phyloP scores from a whole-genome alignment of 30 jellyfish, hydroid and myxozoan genomes.

The Hydractinia echinata region DNA sequence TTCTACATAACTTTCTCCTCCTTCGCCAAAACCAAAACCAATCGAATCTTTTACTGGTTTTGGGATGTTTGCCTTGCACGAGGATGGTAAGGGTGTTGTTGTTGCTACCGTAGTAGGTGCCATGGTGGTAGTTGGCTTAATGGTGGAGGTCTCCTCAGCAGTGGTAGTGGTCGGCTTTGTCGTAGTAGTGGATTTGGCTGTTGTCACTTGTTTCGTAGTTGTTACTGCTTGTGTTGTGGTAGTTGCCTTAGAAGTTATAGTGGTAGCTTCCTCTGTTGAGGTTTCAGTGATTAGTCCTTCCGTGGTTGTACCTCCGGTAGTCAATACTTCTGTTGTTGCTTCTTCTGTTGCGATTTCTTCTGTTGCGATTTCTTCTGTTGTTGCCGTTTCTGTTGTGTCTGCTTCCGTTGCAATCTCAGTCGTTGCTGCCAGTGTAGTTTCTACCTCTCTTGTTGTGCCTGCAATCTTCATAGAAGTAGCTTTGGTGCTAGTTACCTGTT shows the following conservation, averaged over 20 bases:
- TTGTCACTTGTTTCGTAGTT: slow-evolving; percentile 34
- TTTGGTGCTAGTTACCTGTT: neutral
- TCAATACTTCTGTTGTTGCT: slow-evolving; percentile 1
- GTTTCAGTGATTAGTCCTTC: slow-evolving; percentile 31
- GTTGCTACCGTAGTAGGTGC: slow-evolving; percentile 37
- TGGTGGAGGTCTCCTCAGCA: slow-evolving; percentile 41
- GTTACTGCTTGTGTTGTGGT: slow-evolving; percentile 38
- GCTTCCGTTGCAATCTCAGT: slow-evolving; percentile 39
- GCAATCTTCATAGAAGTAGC: neutral
- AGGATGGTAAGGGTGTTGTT: slow-evolving; percentile 38
- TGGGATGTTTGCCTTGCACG: slow-evolving; percentile 34
- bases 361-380: slow-evolving; percentile 1
- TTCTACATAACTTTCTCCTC: slow-evolving; percentile 45
- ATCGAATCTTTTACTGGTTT: slow-evolving; percentile 34
- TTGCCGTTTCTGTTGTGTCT: slow-evolving; percentile 38
- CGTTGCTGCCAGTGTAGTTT: slow-evolving; percentile 6
- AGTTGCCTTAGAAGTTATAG: slow-evolving; percentile 15
- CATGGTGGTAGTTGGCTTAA: slow-evolving; percentile 37
- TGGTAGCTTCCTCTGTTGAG: slow-evolving; percentile 55
- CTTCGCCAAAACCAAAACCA: slow-evolving; percentile 74
- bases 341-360: slow-evolving; percentile 2
- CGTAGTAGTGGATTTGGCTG: slow-evolving; percentile 43
- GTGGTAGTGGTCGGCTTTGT: slow-evolving; percentile 42
- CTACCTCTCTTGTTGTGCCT: neutral
- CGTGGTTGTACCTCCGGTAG: slow-evolving; percentile 48